phyloP scores from a whole-genome alignment of 2,888 invertebrate species.

The Drosophila meridionalis region DNA sequence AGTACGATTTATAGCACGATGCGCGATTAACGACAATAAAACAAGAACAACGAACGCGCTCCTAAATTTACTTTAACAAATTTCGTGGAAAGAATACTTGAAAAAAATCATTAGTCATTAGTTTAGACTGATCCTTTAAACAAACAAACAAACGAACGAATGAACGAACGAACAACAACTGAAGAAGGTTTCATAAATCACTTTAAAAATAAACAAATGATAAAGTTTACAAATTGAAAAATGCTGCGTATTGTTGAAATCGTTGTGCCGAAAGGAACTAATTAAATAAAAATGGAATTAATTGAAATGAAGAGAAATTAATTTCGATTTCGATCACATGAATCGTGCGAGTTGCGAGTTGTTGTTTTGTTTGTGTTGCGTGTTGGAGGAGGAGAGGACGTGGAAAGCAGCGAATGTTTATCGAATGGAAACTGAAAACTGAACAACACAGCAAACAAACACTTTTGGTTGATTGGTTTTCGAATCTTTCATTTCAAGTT shows the following conservation, averaged over 20 bases:
- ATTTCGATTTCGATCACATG: slow-evolving; percentile 23
- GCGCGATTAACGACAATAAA: slow-evolving; percentile 63
- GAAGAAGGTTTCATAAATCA: slow-evolving; percentile 7
- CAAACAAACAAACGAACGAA: slow-evolving; percentile 23
- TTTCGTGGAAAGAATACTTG: slow-evolving; percentile 54
- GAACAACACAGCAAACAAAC: slow-evolving; percentile 74
- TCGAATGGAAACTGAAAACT: slow-evolving; percentile 61
- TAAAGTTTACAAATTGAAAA: slow-evolving; percentile 17
- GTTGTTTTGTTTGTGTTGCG: slow-evolving; percentile 48
- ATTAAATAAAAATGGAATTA: not conserved
- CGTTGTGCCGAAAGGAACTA: slow-evolving; percentile 8
- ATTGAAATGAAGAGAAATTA: slow-evolving; percentile 25
- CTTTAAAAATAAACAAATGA: slow-evolving; percentile 12
- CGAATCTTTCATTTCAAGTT: slow-evolving; percentile 61
- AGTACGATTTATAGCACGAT: slow-evolving; percentile 45
- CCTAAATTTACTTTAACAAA: slow-evolving; percentile 55
- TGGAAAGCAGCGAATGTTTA: slow-evolving; percentile 40
- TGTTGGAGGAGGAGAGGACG: slow-evolving; percentile 7
- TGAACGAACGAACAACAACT: slow-evolving; percentile 17
- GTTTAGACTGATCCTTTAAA: slow-evolving; percentile 36
- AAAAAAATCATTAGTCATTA: slow-evolving; percentile 49
- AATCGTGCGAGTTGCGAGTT: slow-evolving; percentile 20
- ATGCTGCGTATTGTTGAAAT: slow-evolving; percentile 20
- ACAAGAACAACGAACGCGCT: slow-evolving; percentile 63
- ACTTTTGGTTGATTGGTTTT: slow-evolving; percentile 62